These are phyloP conservation scores for Incurvaria masculella DNA, from an alignment of 2,888 invertebrate species.

Conservation along the genomic window DNA sequence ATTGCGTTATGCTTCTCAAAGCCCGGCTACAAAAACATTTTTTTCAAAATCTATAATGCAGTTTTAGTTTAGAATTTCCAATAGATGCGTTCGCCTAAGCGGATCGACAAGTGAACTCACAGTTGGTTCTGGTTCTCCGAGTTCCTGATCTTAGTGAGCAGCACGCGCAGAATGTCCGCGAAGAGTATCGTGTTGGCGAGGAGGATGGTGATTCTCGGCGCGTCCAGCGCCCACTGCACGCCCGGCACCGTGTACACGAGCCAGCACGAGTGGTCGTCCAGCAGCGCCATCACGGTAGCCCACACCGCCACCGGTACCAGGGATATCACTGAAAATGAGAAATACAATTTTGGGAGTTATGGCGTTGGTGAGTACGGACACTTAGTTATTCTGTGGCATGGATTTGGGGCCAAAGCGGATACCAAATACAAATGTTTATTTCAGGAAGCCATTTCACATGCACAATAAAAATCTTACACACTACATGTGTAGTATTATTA, in stretches of 20 bases:
- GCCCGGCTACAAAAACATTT: too few relatives aligned
- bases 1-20: too few relatives aligned
- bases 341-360: too few relatives aligned
- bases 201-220: slow-evolving; percentile 56
- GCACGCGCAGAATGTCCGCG: slow-evolving; percentile 61
- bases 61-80: background rate
- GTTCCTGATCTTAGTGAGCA: slow-evolving; percentile 60
- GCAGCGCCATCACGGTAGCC: slow-evolving; percentile 47
- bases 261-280: slow-evolving; percentile 60
- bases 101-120: slow-evolving; percentile 25
- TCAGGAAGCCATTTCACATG: too few relatives aligned
- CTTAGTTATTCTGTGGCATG: too few relatives aligned
- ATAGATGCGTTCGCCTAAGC: background rate
- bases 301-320: slow-evolving; percentile 53
- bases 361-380: too few relatives aligned
- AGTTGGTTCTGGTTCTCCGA: slow-evolving; percentile 47
- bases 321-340: slow-evolving; percentile 34
- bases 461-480: too few relatives aligned
- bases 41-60: too few relatives aligned
- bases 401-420: too few relatives aligned
- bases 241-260: slow-evolving; percentile 50
- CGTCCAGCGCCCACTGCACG: slow-evolving; percentile 61
- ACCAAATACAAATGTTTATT: too few relatives aligned
- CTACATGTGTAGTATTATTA: too few relatives aligned
- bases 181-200: slow-evolving; percentile 58